These are phyloP conservation scores for Micoletzkya japonica DNA, from an alignment of 2,888 invertebrate species.

Conservation along the genomic window DNA sequence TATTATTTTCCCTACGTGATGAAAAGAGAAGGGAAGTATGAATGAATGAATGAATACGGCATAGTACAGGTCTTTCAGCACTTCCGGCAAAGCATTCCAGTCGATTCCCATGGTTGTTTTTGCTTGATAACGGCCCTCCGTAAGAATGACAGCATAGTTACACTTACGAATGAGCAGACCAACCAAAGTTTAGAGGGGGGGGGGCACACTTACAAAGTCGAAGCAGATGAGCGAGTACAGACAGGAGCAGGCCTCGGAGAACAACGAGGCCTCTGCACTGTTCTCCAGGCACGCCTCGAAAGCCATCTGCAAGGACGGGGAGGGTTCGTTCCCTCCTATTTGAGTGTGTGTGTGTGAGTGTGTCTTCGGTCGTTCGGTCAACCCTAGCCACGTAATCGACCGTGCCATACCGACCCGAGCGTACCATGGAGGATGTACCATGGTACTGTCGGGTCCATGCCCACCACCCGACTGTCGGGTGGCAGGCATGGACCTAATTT, in stretches of 20 bases:
- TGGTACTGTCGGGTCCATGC: background rate
- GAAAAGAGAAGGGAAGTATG: background rate
- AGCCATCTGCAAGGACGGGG: slow-evolving; percentile 61
- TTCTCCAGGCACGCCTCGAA: slow-evolving; percentile 66
- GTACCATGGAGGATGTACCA: background rate
- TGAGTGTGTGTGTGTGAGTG: no score
- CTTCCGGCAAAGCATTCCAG: background rate
- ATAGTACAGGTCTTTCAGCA: background rate
- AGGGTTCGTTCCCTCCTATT: no score
- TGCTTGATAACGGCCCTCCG: background rate
- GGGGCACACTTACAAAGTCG: slow-evolving; percentile 56
- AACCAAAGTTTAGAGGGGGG: background rate
- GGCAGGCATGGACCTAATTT: no score
- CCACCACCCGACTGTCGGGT: background rate
- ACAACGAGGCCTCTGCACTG: slow-evolving; percentile 66
- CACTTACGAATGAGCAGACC: no score
- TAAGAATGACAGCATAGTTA: background rate
- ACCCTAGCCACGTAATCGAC: no score
- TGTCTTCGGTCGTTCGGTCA: no score
- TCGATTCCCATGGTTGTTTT: background rate
- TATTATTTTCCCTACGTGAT: background rate
- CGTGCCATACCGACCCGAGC: no score
- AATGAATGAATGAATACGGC: background rate
- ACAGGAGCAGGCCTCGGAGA: slow-evolving; percentile 64
- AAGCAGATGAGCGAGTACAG: slow-evolving; percentile 66